Evolutionary conservation across 2,113 vertebrate genomes (phyloP), one percentile per base, ranked within the genome.

Genomic region (Benitochromis conjunctus): DNA sequence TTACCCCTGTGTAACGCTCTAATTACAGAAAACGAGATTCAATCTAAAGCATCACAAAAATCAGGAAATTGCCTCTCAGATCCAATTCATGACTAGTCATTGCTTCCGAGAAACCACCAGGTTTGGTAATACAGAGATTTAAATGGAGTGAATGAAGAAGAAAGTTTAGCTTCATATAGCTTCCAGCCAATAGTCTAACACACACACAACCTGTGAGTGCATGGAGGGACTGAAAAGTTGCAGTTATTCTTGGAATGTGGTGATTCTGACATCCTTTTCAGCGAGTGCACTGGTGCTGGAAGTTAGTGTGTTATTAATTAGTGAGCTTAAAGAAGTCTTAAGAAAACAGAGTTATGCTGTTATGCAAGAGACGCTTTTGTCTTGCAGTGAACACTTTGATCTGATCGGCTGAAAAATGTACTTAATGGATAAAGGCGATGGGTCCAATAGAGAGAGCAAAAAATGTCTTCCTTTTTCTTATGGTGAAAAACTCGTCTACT

Each of bases 401-500:
- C 58, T 77, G 62, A 81, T 54, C 46, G 38, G 48, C 85, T 86
- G 86, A 80, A 84, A 74, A 92, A 86, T 36, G 53, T 34, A 86
- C 85, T 82, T 80, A 87, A 88, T 77, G 83, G 84, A 90, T 83
- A 43, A 89, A 86, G 82, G 87, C 58, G 86, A 85, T 79, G 84
- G 79, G 86, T 57, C 76, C 66, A 60, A 69, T 69, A 57, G 53
- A 90, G 56, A 87, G 76, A 79, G 58, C 31, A 36, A 82, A 79
- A 84, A 62, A 64, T 64, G 60, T 56, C 78, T 81, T 53, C 86
- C 62, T 90, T 81, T 24, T 80, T 80, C 57, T 43, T 76, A 29
- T 93, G 90, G 92, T 93, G 92, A 92, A 90, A 92, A 92, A 87
- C 69, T 80, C 21, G 10, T 54, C 18, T 81, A 36, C 89, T 88